A percentile compares a stretch with the other conserved stretches of the same genome.
These are phyloP conservation scores for Ditylenchus weischeri DNA, from an alignment of 2,888 invertebrate genomes.

Conservation along the genomic window DNA sequence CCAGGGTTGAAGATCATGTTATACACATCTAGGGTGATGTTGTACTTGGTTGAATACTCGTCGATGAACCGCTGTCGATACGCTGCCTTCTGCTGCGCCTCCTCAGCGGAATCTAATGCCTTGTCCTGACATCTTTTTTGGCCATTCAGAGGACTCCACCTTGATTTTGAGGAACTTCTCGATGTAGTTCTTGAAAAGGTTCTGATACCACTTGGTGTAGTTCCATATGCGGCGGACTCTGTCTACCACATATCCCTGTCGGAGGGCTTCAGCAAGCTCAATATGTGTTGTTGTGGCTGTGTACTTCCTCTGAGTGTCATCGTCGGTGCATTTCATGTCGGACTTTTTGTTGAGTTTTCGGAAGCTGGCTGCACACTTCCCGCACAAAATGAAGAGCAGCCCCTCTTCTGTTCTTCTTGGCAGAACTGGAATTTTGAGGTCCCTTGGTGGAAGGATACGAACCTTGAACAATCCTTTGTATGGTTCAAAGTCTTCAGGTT, in stretches of 20 bases:
- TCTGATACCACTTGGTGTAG: not conserved
- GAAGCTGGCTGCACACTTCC: not conserved
- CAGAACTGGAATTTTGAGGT: slow-evolving; percentile 6
- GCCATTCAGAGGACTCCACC: not conserved
- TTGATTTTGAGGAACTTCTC: not conserved
- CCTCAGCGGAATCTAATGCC: too few species aligned
- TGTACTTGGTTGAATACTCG: too few species aligned
- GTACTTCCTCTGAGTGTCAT: slow-evolving; percentile 2
- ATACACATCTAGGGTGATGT: too few species aligned
- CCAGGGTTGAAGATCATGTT: not conserved
- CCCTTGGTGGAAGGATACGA: not conserved
- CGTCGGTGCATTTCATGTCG: not conserved
- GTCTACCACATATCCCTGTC: slow-evolving; percentile 12
- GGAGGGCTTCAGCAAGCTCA: not conserved
- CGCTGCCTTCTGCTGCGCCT: too few species aligned
- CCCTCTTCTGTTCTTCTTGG: slow-evolving; percentile 7
- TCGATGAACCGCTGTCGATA: too few species aligned
- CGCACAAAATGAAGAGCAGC: not conserved
- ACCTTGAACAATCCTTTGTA: slow-evolving; percentile 2
- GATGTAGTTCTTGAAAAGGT: not conserved
- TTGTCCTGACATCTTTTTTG: too few species aligned
- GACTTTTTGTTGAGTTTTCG: not conserved
- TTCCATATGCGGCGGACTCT: slow-evolving; percentile 1
- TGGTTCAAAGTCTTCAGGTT: not conserved
- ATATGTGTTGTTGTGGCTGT: slow-evolving; percentile 10